phyloP scores from a whole-genome alignment of 2,888 invertebrate species.

The Vesta saturnalis region DNA sequence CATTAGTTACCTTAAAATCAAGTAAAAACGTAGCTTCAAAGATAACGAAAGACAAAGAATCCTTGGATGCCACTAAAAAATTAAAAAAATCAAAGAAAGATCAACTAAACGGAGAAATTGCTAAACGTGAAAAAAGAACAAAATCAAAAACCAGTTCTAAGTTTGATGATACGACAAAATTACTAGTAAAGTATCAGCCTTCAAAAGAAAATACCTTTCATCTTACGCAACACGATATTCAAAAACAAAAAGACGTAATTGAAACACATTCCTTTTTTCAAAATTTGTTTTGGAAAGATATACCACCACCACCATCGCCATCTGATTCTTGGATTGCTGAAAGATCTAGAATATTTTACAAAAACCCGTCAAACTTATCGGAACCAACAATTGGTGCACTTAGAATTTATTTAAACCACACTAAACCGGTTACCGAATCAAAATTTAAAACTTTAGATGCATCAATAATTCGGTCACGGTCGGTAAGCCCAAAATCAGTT shows the following conservation, averaged over 20 bases:
- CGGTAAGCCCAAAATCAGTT: conserved; percentile 69
- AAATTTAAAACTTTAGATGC: conserved; percentile 75
- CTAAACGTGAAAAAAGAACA: conserved; percentile 48
- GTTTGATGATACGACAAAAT: conserved; percentile 53
- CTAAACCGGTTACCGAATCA: conserved; percentile 77
- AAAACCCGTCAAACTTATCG: conserved; percentile 45
- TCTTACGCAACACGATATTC: conserved; percentile 63
- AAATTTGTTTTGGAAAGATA: conserved; percentile 72
- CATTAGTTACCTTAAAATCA: conserved; percentile 7
- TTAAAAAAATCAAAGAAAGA: conserved; percentile 57
- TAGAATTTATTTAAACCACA: conserved; percentile 73
- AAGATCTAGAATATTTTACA: conserved; percentile 75
- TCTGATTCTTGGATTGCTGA: conserved; percentile 69
- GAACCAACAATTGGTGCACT: conserved; percentile 69
- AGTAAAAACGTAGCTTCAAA: neutral
- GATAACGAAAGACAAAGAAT: neutral
- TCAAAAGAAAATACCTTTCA: conserved; percentile 33
- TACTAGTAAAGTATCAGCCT: conserved; percentile 48
- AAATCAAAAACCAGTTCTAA: conserved; percentile 42
- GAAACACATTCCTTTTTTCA: conserved; percentile 76
- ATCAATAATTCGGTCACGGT: conserved; percentile 62
- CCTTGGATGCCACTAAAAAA: conserved; percentile 42
- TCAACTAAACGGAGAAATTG: conserved; percentile 54
- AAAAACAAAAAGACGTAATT: conserved; percentile 68
- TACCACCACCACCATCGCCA: conserved; percentile 56